phyloP scores from a whole-genome alignment of 2,888 invertebrate genomes.

The Germaria angustata region DNA sequence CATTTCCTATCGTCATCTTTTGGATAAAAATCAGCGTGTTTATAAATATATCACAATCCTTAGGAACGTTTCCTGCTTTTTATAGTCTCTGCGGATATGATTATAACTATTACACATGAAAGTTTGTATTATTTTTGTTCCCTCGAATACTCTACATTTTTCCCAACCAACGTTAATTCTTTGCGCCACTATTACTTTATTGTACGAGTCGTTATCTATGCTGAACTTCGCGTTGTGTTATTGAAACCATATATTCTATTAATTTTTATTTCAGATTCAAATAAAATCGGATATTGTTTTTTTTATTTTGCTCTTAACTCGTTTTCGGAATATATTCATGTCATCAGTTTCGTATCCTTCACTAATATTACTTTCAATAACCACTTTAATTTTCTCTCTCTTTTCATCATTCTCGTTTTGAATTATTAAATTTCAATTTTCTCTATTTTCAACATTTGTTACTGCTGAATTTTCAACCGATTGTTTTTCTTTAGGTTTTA shows the following conservation, averaged over 20 bases:
- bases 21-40: too few relatives aligned
- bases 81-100: background rate
- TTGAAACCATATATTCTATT: background rate
- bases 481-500: too few relatives aligned
- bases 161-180: background rate
- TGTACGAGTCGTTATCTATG: background rate
- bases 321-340: background rate
- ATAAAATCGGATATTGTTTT: background rate
- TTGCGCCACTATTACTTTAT: background rate
- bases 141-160: too few relatives aligned
- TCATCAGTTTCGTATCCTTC: too few relatives aligned
- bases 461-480: too few relatives aligned
- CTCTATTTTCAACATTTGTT: too few relatives aligned
- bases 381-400: too few relatives aligned
- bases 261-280: background rate
- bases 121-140: background rate
- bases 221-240: background rate
- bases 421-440: too few relatives aligned
- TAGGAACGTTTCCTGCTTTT: background rate
- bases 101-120: background rate
- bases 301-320: background rate
- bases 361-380: too few relatives aligned
- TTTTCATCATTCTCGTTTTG: too few relatives aligned
- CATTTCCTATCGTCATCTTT: too few relatives aligned
- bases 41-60: too few relatives aligned